Evolutionary conservation across 2,888 invertebrate genomes (phyloP).

Genomic region (Orthosia incerta): DNA sequence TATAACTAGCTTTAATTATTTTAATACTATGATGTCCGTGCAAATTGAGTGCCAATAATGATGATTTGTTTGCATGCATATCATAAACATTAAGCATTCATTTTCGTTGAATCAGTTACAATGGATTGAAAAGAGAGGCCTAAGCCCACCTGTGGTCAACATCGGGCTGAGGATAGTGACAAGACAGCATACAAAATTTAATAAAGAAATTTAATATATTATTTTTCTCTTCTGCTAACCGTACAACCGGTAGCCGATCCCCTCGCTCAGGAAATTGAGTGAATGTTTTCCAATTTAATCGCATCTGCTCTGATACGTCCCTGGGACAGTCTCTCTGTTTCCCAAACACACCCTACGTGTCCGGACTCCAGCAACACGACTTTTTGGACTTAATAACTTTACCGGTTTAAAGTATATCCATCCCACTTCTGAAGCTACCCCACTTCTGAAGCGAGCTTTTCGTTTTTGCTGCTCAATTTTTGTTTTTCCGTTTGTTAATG

Average conservation of each 20-base stretch:
- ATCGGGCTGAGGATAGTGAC: too few relatives aligned
- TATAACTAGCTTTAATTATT: too few relatives aligned
- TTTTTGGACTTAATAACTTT: conserved; percentile 66
- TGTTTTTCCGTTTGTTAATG: conserved; percentile 34
- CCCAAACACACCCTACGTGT: conserved; percentile 70
- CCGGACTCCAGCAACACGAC: conserved; percentile 57
- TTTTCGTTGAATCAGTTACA: too few relatives aligned
- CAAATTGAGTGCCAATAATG: too few relatives aligned
- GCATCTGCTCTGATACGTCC: conserved; percentile 87
- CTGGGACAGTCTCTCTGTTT: conserved; percentile 72
- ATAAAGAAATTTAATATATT: too few relatives aligned
- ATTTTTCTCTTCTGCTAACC: conserved; percentile 70
- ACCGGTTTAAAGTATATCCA: conserved; percentile 52
- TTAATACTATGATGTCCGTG: background rate
- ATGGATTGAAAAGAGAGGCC: background rate
- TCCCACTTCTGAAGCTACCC: conserved; percentile 29
- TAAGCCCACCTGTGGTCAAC: too few relatives aligned
- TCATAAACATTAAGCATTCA: background rate
- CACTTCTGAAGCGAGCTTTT: conserved; percentile 24
- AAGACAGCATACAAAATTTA: too few relatives aligned
- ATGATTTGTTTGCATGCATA: background rate
- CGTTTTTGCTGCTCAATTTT: conserved; percentile 42
- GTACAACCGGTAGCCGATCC: conserved; percentile 76
- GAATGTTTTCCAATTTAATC: conserved; percentile 91
- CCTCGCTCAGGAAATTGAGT: conserved; percentile 89